phyloP scores from a whole-genome alignment of 1,140 invertebrate genomes.

The Brachionus sp. region DNA sequence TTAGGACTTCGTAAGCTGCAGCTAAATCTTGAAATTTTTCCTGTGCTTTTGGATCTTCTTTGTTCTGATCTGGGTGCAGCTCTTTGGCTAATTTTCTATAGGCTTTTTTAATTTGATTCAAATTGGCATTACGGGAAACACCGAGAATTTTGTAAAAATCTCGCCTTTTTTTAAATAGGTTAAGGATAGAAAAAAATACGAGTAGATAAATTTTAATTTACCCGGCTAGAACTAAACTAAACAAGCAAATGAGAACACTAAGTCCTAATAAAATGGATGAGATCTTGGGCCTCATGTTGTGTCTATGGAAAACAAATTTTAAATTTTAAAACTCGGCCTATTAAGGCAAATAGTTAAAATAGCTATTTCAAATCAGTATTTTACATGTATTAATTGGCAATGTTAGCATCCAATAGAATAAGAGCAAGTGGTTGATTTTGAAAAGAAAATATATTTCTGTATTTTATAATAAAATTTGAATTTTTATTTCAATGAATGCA shows the following conservation, averaged over 20 bases:
- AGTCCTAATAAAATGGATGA: not conserved
- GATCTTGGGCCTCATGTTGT: not conserved
- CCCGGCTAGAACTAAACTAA: constrained; percentile 34
- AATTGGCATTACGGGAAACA: constrained; percentile 74
- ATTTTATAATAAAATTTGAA: not conserved
- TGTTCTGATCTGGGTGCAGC: constrained; percentile 96
- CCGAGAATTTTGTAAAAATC: constrained; percentile 95
- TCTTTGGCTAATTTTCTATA: constrained; percentile 91
- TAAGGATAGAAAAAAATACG: not conserved
- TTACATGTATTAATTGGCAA: constrained; percentile 28
- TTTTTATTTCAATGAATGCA: not conserved
- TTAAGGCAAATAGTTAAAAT: not conserved
- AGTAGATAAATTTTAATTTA: not conserved
- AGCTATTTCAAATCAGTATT: constrained; percentile 24
- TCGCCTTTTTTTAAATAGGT: constrained; percentile 63
- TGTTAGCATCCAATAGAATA: constrained; percentile 34
- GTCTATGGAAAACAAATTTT: not conserved
- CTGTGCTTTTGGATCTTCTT: constrained; percentile 83
- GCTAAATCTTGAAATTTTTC: constrained; percentile 91
- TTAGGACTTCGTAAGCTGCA: constrained; percentile 83
- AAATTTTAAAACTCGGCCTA: not conserved
- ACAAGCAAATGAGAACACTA: not conserved
- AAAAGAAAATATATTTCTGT: not conserved
- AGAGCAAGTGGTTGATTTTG: constrained; percentile 33
- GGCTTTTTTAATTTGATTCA: constrained; percentile 95